Percentiles rank a stretch among this genome's conserved stretches.
phyloP scores from a whole-genome alignment of 2,797 vertebrate genomes.

The Schizothorax lantsangensis region DNA sequence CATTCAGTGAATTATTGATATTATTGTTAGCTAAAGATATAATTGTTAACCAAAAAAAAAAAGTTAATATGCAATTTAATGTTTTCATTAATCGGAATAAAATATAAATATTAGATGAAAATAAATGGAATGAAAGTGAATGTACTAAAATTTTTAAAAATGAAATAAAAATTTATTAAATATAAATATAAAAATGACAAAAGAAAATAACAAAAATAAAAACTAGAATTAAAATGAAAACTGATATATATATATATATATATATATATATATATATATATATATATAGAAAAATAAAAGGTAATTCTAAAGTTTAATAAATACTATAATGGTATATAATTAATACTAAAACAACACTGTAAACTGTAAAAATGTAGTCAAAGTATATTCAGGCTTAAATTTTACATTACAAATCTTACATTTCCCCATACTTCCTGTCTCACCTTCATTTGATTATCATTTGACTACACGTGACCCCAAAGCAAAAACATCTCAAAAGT shows the following conservation, averaged over 20 bases:
- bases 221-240: background rate
- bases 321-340: background rate
- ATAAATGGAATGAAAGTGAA: background rate
- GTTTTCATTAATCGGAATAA: background rate
- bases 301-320: background rate
- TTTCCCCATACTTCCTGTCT: background rate
- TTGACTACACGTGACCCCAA: constrained; percentile 32
- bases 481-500: background rate
- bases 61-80: too few species aligned
- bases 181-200: background rate
- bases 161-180: background rate
- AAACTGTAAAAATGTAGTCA: background rate
- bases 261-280: too few species aligned
- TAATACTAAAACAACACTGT: background rate
- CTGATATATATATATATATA: background rate
- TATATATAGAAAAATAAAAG: background rate
- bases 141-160: background rate
- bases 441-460: constrained; percentile 50
- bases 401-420: background rate
- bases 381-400: background rate
- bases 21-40: background rate
- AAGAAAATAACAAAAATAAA: background rate
- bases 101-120: background rate
- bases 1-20: background rate
- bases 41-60: too few species aligned